Evolutionary conservation across 2,113 vertebrate genomes (phyloP).

Genomic region (Rhinoderma darwinii): DNA sequence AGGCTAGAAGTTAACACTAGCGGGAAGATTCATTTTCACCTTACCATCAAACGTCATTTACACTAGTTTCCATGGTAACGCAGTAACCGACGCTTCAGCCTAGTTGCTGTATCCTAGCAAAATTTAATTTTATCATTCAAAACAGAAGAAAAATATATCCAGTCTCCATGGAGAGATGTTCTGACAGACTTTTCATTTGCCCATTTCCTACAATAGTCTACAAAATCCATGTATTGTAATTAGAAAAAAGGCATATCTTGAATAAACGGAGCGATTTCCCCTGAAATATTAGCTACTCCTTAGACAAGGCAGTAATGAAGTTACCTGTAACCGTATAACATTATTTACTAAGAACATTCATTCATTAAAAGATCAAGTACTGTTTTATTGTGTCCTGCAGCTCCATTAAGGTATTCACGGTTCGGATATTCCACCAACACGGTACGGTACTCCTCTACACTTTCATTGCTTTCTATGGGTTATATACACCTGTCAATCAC

Average conservation of each 20-base stretch:
- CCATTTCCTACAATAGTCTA: conserved; percentile 7
- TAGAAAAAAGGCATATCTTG: neutral
- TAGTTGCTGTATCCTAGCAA: conserved; percentile 44
- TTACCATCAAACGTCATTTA: conserved; percentile 38
- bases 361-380: neutral
- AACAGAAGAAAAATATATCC: conserved; percentile 40
- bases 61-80: conserved; percentile 48
- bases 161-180: conserved; percentile 52
- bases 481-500: no score
- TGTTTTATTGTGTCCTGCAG: neutral
- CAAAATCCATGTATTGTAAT: conserved; percentile 32
- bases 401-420: neutral
- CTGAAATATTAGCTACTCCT: neutral
- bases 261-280: neutral
- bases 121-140: conserved; percentile 46
- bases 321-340: neutral
- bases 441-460: no score
- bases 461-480: no score
- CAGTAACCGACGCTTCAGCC: conserved; percentile 32
- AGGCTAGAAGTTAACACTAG: neutral
- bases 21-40: conserved; percentile 45
- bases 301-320: neutral
- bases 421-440: neutral
- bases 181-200: neutral
- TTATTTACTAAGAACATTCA: neutral